Evolutionary conservation across 2,888 invertebrate species (phyloP), one percentile per base, ranked within the genome.

Genomic region (Cryptocephalus moraei): DNA sequence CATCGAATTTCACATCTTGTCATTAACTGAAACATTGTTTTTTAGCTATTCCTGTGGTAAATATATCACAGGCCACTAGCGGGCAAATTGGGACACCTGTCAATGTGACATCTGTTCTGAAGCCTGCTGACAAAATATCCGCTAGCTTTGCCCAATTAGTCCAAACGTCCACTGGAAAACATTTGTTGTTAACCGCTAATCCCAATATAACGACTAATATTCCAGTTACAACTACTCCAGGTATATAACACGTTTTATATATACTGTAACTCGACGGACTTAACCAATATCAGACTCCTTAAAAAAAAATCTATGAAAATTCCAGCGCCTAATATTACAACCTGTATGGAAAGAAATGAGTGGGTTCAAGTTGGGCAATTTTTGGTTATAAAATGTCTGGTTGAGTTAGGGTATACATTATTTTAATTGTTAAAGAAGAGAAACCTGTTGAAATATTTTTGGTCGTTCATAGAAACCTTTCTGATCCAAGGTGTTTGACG

Each of bases 111-210:
- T 66, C 66, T 10, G 60, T 67, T 33, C 55, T 69, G 47, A 68
- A 67, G 56, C 62, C 66, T 11, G 53, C 63, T 12, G 69, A 68
- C 49, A 68, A 68, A 48, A 61, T 66, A 38, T 62, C 67, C 8
- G 64, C 68, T 2, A 68, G 66, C 54, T 68, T 78, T 57, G 80
- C 84, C 39, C 85, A 85, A 62, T 72, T 86, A 44, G 82, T 86
- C 42, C 84, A 86, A 65, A 82, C 82, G 8, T 75, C 81, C 22
- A 75, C 79, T 44, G 86, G 86, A 8, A 80, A 82, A 59, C 85
- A 84, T 66, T 75, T 83, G 56, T 72, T 84, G 50, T 65, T 82
- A 43, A 79, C 82, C 4, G 76, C 81, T 1, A 62, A 72, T 40
- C 66, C 71, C 1, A 65, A 63, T 52, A 65, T 69, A 44, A 62